Conservation (phyloP, 1,140 invertebrate species). For the Heterodera carotae region DNA sequence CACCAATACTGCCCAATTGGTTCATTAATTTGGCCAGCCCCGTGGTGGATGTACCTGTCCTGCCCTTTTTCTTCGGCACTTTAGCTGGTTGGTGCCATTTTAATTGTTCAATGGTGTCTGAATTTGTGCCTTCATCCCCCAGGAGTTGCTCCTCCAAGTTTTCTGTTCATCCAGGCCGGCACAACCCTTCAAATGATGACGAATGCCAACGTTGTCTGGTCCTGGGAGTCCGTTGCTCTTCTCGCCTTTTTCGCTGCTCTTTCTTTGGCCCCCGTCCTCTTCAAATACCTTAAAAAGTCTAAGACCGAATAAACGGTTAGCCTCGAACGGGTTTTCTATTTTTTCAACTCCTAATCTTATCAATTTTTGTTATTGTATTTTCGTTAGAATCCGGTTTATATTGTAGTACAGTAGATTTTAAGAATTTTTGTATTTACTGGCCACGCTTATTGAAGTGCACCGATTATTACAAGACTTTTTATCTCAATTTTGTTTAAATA, state of each 20-base stretch:
- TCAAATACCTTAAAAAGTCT: constrained; percentile 68
- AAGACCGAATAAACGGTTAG: not conserved
- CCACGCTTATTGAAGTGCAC: no score
- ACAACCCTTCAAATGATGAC: constrained; percentile 89
- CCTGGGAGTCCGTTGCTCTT: constrained; percentile 80
- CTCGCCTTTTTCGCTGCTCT: constrained; percentile 73
- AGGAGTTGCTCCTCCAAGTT: constrained; percentile 95
- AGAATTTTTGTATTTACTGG: no score
- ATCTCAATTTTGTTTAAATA: no score
- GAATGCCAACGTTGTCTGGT: constrained; percentile 84
- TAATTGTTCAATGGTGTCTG: not conserved
- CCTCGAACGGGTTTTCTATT: not conserved
- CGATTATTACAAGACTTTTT: no score
- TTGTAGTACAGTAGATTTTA: no score
- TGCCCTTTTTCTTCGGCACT: constrained; percentile 90
- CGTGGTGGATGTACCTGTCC: constrained; percentile 88
- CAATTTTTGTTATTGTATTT: no score
- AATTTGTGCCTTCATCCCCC: constrained; percentile 55
- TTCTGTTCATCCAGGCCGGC: constrained; percentile 94
- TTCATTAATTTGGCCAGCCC: constrained; percentile 97
- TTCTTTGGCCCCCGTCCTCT: constrained; percentile 84
- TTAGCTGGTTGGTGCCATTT: constrained; percentile 72
- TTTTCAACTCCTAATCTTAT: no score
- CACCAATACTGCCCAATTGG: constrained; percentile 98
- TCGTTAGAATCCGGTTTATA: no score